Conservation (phyloP, 2,113 vertebrate species). For the Antidorcas marsupialis region DNA sequence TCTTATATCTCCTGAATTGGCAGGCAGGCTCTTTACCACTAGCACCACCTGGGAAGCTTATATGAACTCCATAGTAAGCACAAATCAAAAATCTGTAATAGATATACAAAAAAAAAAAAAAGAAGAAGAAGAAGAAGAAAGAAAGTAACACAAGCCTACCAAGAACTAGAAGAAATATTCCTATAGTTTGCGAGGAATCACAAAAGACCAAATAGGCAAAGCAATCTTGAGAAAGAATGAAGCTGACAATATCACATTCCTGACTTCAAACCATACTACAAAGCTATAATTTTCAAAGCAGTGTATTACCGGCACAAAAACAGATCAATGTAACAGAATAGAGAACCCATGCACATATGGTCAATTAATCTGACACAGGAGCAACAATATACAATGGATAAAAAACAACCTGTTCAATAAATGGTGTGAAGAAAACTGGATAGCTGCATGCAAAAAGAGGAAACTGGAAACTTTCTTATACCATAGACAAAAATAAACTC, state of each 20-base stretch:
- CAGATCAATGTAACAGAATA: neutral
- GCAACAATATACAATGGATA: neutral
- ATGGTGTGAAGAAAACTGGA: neutral
- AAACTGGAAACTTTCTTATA: neutral
- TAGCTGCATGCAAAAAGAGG: neutral
- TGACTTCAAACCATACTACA: neutral
- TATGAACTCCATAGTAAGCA: neutral
- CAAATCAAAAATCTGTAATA: neutral
- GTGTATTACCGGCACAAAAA: neutral
- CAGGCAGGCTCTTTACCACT: neutral
- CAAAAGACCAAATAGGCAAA: neutral
- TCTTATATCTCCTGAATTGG: neutral
- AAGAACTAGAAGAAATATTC: neutral
- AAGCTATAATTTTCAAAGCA: neutral
- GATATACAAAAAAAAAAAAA: neutral
- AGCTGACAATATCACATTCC: neutral
- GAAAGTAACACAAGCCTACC: neutral
- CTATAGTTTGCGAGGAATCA: neutral
- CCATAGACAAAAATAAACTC: neutral
- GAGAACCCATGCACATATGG: neutral
- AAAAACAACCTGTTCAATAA: neutral
- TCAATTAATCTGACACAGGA: neutral
- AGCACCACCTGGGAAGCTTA: neutral
- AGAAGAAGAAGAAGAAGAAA: no score
- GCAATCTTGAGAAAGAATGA: neutral